Conservation (phyloP, 2,113 vertebrate genomes). For the Sphyrna mokarran region DNA sequence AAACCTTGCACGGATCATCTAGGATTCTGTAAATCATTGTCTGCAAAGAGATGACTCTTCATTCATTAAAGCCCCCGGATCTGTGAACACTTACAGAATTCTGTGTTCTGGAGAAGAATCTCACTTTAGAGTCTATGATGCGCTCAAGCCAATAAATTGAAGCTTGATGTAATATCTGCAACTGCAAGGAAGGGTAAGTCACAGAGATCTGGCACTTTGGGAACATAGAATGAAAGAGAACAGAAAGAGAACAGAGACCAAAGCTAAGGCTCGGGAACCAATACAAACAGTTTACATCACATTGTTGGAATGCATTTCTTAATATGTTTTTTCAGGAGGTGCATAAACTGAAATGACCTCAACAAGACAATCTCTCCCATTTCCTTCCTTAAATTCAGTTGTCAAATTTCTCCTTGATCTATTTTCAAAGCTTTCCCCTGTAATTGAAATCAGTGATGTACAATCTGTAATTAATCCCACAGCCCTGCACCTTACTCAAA, state of each 20-base stretch:
- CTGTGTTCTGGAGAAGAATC: neutral
- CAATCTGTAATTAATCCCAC: neutral
- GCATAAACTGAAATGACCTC: neutral
- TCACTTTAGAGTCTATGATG: neutral
- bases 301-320: neutral
- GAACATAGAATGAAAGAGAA: neutral
- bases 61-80: neutral
- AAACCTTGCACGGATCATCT: neutral
- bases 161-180: neutral
- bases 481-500: neutral
- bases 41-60: neutral
- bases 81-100: neutral
- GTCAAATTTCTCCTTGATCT: neutral
- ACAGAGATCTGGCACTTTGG: neutral
- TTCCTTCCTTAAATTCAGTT: neutral
- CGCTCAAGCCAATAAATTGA: neutral
- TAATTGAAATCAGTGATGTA: neutral
- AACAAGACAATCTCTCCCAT: neutral
- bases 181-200: neutral
- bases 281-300: neutral
- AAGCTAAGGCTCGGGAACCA: neutral
- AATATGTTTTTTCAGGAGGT: neutral
- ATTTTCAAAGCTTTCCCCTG: neutral
- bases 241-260: neutral
- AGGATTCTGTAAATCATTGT: neutral